Evolutionary conservation across 2,888 invertebrate species (phyloP).

Genomic region (Philaethria dido): DNA sequence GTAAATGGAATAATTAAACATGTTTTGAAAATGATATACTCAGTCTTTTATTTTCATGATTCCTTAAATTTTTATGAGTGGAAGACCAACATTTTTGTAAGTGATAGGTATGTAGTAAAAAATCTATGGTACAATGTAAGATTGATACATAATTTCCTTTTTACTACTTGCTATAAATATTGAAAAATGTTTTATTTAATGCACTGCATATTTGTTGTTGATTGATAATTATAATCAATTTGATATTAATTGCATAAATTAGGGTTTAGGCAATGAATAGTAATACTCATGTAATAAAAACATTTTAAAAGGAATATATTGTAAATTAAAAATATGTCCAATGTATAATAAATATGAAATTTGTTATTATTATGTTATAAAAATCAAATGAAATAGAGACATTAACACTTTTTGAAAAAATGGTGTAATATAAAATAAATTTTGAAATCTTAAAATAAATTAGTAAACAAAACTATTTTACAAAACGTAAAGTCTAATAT

Average conservation of each 20-base stretch:
- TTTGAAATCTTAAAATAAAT: not conserved
- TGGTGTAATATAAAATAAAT: not conserved
- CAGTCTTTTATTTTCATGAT: constrained; percentile 73
- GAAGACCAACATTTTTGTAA: constrained; percentile 50
- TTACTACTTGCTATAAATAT: not conserved
- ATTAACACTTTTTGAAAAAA: not conserved
- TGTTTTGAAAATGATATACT: constrained; percentile 68
- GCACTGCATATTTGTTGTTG: too few species aligned
- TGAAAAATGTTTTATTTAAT: too few species aligned
- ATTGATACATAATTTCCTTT: not conserved
- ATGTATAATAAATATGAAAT: not conserved
- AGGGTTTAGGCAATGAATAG: not conserved
- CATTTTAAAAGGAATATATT: too few species aligned
- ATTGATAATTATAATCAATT: not conserved
- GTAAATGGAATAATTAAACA: constrained; percentile 66
- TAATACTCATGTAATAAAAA: not conserved
- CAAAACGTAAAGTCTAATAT: not conserved
- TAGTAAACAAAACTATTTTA: constrained; percentile 8
- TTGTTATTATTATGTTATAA: not conserved
- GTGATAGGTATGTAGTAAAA: not conserved
- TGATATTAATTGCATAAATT: not conserved
- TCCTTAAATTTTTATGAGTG: constrained; percentile 41
- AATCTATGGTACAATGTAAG: not conserved
- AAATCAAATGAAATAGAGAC: not conserved
- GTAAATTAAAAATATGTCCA: not conserved